Percentiles rank a stretch among this genome's conserved stretches.
Conservation (phyloP, 2,888 invertebrate genomes). For the Lasioglossum oenotherae region DNA sequence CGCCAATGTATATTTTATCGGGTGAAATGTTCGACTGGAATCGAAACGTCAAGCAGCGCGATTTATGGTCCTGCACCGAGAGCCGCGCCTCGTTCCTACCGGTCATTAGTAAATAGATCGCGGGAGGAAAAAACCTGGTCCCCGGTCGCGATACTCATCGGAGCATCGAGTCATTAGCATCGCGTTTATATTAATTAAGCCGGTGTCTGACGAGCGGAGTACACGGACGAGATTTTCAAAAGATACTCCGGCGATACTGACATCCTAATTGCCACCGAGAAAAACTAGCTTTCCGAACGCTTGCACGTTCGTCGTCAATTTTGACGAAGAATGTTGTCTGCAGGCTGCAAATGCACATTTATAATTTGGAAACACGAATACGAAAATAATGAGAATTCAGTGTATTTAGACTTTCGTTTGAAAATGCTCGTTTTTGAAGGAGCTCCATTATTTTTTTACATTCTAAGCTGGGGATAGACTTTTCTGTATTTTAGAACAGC, state of each 20-base stretch:
- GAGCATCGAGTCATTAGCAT: constrained; percentile 14
- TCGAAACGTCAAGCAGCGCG: constrained; percentile 69
- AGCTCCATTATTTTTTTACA: background rate
- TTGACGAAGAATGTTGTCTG: background rate
- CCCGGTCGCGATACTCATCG: constrained; percentile 30
- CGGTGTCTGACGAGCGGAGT: background rate
- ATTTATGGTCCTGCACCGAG: constrained; percentile 64
- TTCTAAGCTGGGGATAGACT: background rate
- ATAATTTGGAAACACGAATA: too few species aligned
- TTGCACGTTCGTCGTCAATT: background rate
- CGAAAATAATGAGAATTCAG: too few species aligned
- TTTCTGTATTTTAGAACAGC: background rate
- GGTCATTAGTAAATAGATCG: constrained; percentile 54
- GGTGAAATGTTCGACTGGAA: constrained; percentile 70
- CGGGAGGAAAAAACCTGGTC: background rate
- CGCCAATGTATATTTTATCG: constrained; percentile 64
- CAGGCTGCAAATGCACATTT: too few species aligned
- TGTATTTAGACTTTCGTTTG: too few species aligned
- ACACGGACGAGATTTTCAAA: constrained; percentile 31
- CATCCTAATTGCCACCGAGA: background rate
- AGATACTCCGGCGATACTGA: constrained; percentile 18
- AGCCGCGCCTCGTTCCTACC: constrained; percentile 17
- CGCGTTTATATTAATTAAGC: constrained; percentile 43
- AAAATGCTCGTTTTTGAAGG: too few species aligned
- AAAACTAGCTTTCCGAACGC: background rate